Evolutionary conservation across 2,113 vertebrate genomes (phyloP).

Genomic region (Sinocyclocheilus grahami): DNA sequence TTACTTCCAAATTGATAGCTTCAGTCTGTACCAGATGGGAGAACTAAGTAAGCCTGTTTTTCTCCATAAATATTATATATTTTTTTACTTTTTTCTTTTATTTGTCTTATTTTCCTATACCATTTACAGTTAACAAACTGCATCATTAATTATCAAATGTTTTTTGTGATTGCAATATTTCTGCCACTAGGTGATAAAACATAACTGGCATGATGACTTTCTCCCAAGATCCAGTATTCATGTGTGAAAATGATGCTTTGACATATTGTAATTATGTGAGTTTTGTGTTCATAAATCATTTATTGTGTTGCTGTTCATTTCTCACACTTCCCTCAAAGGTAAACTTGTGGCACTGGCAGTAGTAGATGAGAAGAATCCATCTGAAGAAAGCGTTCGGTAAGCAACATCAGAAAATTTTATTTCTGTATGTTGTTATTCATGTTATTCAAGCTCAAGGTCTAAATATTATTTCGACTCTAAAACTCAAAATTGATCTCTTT

Average conservation of each 20-base stretch:
- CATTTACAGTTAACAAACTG: not conserved
- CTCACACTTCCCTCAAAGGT: conserved; percentile 68
- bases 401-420: not conserved
- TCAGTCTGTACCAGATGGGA: conserved; percentile 88
- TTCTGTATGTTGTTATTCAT: too few relatives aligned
- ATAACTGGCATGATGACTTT: not conserved
- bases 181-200: conserved; percentile 29
- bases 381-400: conserved; percentile 84
- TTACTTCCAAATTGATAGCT: conserved; percentile 84
- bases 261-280: conserved; percentile 2
- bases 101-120: not conserved
- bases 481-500: not conserved
- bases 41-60: conserved; percentile 80
- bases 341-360: conserved; percentile 88
- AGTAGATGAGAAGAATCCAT: conserved; percentile 83
- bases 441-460: too few relatives aligned
- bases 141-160: not conserved
- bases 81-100: not conserved
- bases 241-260: conserved; percentile 9
- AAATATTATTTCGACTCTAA: not conserved
- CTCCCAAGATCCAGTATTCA: not conserved
- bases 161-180: not conserved
- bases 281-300: conserved; percentile 5
- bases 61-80: not conserved
- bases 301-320: conserved; percentile 25